Percentiles rank a stretch among this genome's conserved stretches.
These are phyloP conservation scores for Rhimphoctona megacephalus DNA, from an alignment of 2,888 invertebrate genomes.

Conservation along the genomic window DNA sequence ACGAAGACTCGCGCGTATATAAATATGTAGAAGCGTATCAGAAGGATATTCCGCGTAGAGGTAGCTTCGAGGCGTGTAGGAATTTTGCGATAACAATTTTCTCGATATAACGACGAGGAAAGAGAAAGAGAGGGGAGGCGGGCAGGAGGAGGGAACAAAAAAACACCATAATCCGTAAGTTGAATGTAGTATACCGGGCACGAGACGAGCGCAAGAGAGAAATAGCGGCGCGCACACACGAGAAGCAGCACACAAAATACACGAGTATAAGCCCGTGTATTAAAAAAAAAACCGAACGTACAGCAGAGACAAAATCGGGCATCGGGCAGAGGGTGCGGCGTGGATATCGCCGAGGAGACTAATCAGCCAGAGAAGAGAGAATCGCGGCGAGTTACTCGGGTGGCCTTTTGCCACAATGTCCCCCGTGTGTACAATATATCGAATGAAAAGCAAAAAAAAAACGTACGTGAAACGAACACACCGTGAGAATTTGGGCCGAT, in stretches of 20 bases:
- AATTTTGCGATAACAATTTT: conserved; percentile 33
- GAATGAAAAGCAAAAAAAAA: conserved; percentile 11
- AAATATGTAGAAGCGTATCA: conserved; percentile 52
- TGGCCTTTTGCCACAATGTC: neutral
- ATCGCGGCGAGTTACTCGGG: conserved; percentile 21
- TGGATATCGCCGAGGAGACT: conserved; percentile 61
- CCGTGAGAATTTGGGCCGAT: conserved; percentile 28
- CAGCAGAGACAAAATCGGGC: conserved; percentile 33
- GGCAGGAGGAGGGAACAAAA: conserved; percentile 11
- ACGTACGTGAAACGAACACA: conserved; percentile 38
- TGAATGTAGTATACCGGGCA: neutral
- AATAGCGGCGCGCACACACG: conserved; percentile 39
- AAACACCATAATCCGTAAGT: conserved; percentile 41
- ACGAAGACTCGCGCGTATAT: conserved; percentile 27
- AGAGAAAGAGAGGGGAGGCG: neutral
- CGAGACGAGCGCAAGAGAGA: conserved; percentile 4
- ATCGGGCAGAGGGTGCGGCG: conserved; percentile 67
- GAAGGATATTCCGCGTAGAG: conserved; percentile 30
- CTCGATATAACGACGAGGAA: conserved; percentile 17
- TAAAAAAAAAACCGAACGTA: conserved; percentile 13
- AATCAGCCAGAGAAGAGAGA: conserved; percentile 9
- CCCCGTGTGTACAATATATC: conserved; percentile 5
- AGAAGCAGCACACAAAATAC: conserved; percentile 15
- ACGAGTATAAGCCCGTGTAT: neutral
- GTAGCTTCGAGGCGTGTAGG: conserved; percentile 54